Evolutionary conservation across 2,888 invertebrate genomes (phyloP).

Genomic region (Alviniconcha strummeri): DNA sequence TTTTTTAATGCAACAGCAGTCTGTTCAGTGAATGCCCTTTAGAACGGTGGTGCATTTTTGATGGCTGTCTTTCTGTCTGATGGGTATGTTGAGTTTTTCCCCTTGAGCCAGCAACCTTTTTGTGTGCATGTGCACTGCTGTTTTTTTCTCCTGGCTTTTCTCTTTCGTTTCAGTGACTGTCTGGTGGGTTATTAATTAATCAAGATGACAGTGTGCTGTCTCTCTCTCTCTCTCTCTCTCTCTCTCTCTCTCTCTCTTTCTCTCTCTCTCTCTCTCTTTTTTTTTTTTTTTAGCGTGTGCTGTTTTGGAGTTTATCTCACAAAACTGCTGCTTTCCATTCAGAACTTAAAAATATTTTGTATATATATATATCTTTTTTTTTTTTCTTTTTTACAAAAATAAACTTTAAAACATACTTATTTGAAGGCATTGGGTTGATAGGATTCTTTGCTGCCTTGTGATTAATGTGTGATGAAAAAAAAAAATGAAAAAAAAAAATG

Average conservation of each 20-base stretch:
- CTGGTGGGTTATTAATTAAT: neutral
- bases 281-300: neutral
- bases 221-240: neutral
- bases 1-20: too few species aligned
- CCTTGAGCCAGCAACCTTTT: conserved; percentile 35
- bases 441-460: too few species aligned
- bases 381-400: too few species aligned
- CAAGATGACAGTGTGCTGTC: neutral
- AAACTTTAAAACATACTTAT: too few species aligned
- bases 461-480: too few species aligned
- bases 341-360: too few species aligned
- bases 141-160: neutral
- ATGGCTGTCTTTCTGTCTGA: conserved; percentile 26
- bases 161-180: conserved; percentile 1
- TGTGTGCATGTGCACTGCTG: neutral
- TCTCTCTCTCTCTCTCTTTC: neutral
- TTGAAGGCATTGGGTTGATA: too few species aligned
- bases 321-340: too few species aligned
- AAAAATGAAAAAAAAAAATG: too few species aligned
- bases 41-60: conserved; percentile 21
- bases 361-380: too few species aligned
- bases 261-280: neutral
- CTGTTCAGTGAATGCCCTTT: too few species aligned
- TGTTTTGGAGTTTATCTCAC: too few species aligned
- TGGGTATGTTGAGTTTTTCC: conserved; percentile 29